Evolutionary conservation across 37 sponge, comb jelly and placozoan species (phyloP), one percentile per base, ranked within the genome.

Genomic region (Eunapius fragilis): DNA sequence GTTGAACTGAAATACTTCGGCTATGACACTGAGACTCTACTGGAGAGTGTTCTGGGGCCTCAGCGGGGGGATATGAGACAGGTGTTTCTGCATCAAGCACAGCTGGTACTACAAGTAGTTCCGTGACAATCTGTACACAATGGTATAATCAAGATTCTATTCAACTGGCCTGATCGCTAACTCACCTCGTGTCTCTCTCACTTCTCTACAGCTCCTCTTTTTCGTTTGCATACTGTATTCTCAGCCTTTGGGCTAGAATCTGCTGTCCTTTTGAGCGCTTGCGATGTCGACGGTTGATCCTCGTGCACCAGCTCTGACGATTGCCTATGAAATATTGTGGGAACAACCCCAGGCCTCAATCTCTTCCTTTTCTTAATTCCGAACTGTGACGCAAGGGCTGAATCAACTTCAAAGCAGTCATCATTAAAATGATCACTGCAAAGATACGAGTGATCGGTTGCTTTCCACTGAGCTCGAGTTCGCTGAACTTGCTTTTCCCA

Each of bases 401-500:
- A 67, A 67, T 80, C 80, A 30, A 30, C 34, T 37, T 81, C 81
- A 33, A 81, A 81, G n/a, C 81, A 81, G 70, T 69, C 35, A 19
- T 68, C 34, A 3, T 81, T 71, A 50, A 84, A 84, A 58, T 84
- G 85, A 48, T 41, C 23, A 31, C 76, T 75, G 35, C 87, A 86
- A 2, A 86, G 31, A n/a, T 34, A 38, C 30, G 80, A 86, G 58
- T 26, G 17, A 24, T 79, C 72, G 14, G 49, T 69, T 14, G 72
- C 87, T 2, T 86, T 80, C 80, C 80, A 85, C 26, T 68, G 19
- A 76, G 27, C 35, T 58, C 86, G 33, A 4, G 77, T 49, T 50
- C 77, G 37, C 80, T 79, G 49, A 38, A 86, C 87, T 24, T 84
- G 84, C 24, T 84, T 48, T 31, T 79, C 80, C 87, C 87, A 86